Evolutionary conservation across 2,113 vertebrate species (phyloP).

Genomic region (Eidolon helvum): DNA sequence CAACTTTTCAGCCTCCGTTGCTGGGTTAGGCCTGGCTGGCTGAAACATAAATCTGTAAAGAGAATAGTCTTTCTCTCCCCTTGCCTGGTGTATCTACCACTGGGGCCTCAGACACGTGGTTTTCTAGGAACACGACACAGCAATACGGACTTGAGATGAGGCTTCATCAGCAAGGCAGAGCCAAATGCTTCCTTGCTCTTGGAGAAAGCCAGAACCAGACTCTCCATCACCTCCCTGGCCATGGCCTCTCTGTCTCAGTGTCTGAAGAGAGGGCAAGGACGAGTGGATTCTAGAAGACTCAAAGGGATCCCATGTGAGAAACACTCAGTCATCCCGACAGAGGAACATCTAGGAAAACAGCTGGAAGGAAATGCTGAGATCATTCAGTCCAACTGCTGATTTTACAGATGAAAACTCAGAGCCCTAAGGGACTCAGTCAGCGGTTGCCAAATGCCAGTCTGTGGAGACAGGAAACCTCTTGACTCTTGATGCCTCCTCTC

Average conservation of each 20-base stretch:
- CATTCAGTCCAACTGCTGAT: no score
- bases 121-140: background rate
- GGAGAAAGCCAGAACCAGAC: background rate
- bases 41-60: background rate
- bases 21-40: background rate
- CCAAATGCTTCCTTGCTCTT: background rate
- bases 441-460: background rate
- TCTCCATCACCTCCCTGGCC: rapidly evolving
- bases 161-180: background rate
- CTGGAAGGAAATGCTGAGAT: background rate
- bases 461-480: background rate
- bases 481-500: no score
- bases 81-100: no score
- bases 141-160: background rate
- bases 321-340: background rate
- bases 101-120: background rate
- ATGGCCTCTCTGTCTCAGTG: background rate
- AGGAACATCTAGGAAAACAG: background rate
- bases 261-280: background rate
- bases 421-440: background rate
- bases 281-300: background rate
- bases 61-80: background rate
- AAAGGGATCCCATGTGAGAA: background rate
- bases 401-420: background rate
- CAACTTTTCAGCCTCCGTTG: background rate